Evolutionary conservation across 2,113 vertebrate species (phyloP), one percentile per base, ranked within the genome.

Genomic region (Equus quagga): DNA sequence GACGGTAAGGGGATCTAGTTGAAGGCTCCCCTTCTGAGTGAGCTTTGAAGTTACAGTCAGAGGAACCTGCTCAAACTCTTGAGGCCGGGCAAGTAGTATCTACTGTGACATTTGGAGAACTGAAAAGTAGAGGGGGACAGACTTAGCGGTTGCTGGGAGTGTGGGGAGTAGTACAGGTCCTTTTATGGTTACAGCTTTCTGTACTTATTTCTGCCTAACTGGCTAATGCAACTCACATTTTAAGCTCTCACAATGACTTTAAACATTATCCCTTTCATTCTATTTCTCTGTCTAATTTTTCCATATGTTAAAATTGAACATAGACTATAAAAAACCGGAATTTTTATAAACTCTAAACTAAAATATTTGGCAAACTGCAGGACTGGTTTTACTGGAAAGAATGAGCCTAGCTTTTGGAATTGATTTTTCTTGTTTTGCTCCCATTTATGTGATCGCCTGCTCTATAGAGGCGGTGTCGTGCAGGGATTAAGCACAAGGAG

Each of bases 51-150:
- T 70, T 73, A 28, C 17, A 62, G 3, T 69, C 26, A 41, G 79
- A 95, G 82, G 67, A 92, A 83, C 31, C 69, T 86, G 33, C 73
- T 70, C 31, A 67, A 70, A 85, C 51, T 82, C 21, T 85, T 81
- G 81, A 60, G 51, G 70, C 69, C 65, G 83, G 80, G 36, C 23
- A 58, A 84, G 51, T 64, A 33, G 36, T 80, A 54, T 88, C 54
- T 91, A 33, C 44, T 44, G 41, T 93, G 90, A 88, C 54, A 82
- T 89, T 89, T 85, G 86, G 89, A 97, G 58, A 98, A 91, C 94
- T 88, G 76, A 79, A 62, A 94, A 72, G 33, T 46, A 85, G 54
- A 67, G 41, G 75, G n/a, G 62, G 51, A 69, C 4, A 21, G 58
- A 46, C 54, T 84, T 80, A 49, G 69, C 91, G 85, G 58, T 76